Conservation (phyloP, 2,888 invertebrate species). For the Opisthograptis luteolata region DNA sequence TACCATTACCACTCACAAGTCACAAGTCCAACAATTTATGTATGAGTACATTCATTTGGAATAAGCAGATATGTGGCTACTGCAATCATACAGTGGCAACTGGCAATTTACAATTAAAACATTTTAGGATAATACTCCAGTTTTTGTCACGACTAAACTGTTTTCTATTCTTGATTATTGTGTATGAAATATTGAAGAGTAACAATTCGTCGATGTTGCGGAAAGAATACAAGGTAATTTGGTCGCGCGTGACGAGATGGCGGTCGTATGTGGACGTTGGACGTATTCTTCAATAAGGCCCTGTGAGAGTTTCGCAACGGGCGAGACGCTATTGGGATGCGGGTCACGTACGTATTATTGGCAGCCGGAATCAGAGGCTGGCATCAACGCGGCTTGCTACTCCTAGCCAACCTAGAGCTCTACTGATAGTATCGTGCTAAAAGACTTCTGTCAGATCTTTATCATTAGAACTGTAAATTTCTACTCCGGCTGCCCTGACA, state of each 20-base stretch:
- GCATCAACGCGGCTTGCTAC: conserved; percentile 59
- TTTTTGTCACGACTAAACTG: too few relatives aligned
- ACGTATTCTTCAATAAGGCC: conserved; percentile 61
- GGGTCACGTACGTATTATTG: conserved; percentile 77
- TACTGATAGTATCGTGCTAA: conserved; percentile 37
- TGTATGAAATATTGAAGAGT: conserved; percentile 33
- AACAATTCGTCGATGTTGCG: conserved; percentile 35
- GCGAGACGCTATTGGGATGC: conserved; percentile 54
- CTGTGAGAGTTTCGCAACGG: conserved; percentile 49
- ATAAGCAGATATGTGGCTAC: not conserved
- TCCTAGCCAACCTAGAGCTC: conserved; percentile 27
- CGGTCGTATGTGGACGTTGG: conserved; percentile 46
- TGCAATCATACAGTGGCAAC: conserved; percentile 16
- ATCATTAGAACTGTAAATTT: too few relatives aligned
- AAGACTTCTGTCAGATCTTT: conserved; percentile 13
- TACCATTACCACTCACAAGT: not conserved
- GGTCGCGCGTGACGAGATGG: conserved; percentile 48
- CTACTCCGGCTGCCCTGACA: too few relatives aligned
- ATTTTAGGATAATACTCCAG: too few relatives aligned
- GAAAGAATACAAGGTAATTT: conserved; percentile 40
- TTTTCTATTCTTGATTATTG: too few relatives aligned
- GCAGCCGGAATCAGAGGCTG: conserved; percentile 70
- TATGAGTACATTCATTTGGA: too few relatives aligned
- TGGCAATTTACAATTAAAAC: too few relatives aligned
- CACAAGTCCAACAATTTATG: not conserved